Evolutionary conservation across 2,797 vertebrate genomes (phyloP).

Genomic region (Hylomyscus alleni): DNA sequence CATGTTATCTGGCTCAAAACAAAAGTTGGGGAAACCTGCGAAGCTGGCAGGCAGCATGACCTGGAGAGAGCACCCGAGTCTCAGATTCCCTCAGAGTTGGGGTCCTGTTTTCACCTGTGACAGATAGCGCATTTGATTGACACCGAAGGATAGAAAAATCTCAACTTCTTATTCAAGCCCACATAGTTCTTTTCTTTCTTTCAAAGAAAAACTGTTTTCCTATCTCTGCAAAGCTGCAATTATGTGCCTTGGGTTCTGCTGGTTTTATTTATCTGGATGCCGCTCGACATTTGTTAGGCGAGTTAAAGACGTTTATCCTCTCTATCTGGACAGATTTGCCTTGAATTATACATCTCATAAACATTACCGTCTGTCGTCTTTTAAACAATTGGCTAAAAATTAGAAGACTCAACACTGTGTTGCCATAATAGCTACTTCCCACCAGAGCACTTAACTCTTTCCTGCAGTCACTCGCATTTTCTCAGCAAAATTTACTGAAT

Average conservation of each 20-base stretch:
- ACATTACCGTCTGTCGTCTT: constrained; percentile 86
- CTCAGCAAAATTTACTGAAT: constrained; percentile 80
- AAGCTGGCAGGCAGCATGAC: constrained; percentile 83
- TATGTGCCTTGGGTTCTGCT: constrained; percentile 81
- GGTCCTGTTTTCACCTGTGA: constrained; percentile 77
- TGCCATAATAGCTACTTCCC: constrained; percentile 75
- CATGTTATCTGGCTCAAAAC: constrained; percentile 88
- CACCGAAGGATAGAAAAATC: constrained; percentile 68
- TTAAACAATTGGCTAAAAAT: constrained; percentile 88
- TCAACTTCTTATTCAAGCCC: constrained; percentile 80
- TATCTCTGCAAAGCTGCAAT: constrained; percentile 77
- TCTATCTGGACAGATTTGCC: constrained; percentile 88
- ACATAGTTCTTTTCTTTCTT: constrained; percentile 74
- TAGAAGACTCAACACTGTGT: constrained; percentile 82
- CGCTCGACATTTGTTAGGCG: constrained; percentile 85
- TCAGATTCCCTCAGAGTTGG: constrained; percentile 76
- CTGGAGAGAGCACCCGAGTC: constrained; percentile 82
- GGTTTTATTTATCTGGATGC: constrained; percentile 81
- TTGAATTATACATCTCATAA: constrained; percentile 89
- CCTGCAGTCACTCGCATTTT: constrained; percentile 74
- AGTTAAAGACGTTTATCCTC: constrained; percentile 87
- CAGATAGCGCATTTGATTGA: constrained; percentile 80
- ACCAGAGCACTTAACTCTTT: constrained; percentile 75
- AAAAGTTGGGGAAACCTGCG: constrained; percentile 85
- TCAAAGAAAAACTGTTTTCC: constrained; percentile 79